These are phyloP conservation scores for Intellagama lesueurii DNA, from an alignment of 2,797 vertebrate species.

Conservation along the genomic window DNA sequence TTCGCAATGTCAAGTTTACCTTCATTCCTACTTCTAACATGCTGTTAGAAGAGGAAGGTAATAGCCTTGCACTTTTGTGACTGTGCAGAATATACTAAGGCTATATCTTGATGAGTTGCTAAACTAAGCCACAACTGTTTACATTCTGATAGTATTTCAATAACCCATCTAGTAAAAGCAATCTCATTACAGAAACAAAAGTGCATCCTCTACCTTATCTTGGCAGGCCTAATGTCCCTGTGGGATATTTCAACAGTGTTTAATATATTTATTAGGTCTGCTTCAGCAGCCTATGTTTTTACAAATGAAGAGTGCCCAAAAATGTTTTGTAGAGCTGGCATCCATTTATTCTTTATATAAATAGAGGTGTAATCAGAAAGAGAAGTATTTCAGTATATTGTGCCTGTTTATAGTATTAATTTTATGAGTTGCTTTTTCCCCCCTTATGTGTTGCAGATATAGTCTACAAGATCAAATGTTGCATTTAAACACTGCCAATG, in stretches of 20 bases:
- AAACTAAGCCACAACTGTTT: conserved; percentile 19
- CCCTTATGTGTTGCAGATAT: background rate
- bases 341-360: background rate
- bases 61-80: conserved; percentile 46
- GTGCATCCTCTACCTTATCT: conserved; percentile 16
- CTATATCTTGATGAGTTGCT: conserved; percentile 43
- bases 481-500: background rate
- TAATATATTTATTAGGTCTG: conserved; percentile 16
- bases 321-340: background rate
- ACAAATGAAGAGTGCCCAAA: background rate
- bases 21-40: too few species aligned
- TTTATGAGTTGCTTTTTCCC: background rate
- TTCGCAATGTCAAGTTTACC: too few species aligned
- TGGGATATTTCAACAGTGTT: conserved; percentile 7
- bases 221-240: conserved; percentile 22
- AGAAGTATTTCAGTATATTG: background rate
- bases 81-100: conserved; percentile 35
- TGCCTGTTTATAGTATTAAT: background rate
- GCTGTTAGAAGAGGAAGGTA: conserved; percentile 40
- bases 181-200: conserved; percentile 20
- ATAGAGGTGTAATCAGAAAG: conserved; percentile 8
- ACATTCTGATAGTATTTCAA: conserved; percentile 47
- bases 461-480: background rate
- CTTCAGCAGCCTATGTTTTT: conserved; percentile 8
- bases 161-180: conserved; percentile 16